phyloP scores from a whole-genome alignment of 2,113 vertebrate genomes.

The Channa argus region DNA sequence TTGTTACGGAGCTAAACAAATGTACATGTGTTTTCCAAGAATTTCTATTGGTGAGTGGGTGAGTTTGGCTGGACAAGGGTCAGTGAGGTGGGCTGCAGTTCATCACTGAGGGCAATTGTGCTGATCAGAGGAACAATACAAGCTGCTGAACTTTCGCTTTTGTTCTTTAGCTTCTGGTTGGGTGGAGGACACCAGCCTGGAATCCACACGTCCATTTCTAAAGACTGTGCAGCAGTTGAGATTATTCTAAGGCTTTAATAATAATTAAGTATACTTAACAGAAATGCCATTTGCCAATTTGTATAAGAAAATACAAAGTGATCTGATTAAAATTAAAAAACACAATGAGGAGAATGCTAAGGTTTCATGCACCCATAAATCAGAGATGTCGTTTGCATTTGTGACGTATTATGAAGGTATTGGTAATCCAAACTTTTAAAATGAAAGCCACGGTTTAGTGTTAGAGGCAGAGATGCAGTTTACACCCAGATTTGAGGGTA shows the following conservation, averaged over 20 bases:
- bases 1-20: constrained; percentile 44
- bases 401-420: too few relatives aligned
- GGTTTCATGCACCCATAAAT: too few relatives aligned
- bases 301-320: too few relatives aligned
- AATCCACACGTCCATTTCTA: background rate
- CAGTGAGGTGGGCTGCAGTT: constrained; percentile 67
- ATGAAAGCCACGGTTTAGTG: background rate
- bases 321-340: constrained; percentile 4
- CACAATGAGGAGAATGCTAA: background rate
- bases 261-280: background rate
- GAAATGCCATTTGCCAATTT: background rate
- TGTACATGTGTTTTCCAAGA: constrained; percentile 25
- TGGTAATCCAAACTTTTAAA: too few relatives aligned
- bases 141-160: constrained; percentile 42
- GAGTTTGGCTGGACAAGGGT: constrained; percentile 44
- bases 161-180: constrained; percentile 60
- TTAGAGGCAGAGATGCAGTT: background rate
- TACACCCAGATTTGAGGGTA: constrained; percentile 17
- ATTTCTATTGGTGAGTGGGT: constrained; percentile 54
- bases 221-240: background rate
- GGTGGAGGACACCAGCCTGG: constrained; percentile 5
- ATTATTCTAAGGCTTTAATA: background rate
- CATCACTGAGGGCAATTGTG: constrained; percentile 30
- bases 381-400: too few relatives aligned
- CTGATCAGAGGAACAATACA: constrained; percentile 57